phyloP scores from a whole-genome alignment of 2,888 invertebrate genomes.

The Agrotis puta region DNA sequence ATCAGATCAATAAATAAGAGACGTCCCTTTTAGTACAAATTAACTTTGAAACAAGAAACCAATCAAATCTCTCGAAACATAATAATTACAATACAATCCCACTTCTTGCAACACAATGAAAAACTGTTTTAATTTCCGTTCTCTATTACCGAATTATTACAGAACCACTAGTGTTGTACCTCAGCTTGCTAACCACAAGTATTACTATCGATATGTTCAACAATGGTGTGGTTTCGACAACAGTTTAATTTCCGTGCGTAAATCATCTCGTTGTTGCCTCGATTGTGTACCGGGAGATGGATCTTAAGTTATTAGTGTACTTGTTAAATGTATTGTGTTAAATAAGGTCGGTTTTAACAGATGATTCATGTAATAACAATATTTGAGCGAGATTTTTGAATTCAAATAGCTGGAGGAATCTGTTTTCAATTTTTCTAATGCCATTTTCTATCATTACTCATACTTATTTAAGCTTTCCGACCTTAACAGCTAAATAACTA shows the following conservation, averaged over 20 bases:
- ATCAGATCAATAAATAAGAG: background rate
- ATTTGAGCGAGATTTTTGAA: background rate
- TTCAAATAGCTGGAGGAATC: too few species aligned
- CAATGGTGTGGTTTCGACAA: conserved; percentile 59
- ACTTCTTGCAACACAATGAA: conserved; percentile 16
- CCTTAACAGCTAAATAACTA: too few species aligned
- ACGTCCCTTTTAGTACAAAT: background rate
- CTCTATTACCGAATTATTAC: conserved; percentile 11
- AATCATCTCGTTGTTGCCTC: conserved; percentile 60
- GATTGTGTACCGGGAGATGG: conserved; percentile 40
- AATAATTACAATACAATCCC: background rate
- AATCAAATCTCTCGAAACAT: conserved; percentile 1
- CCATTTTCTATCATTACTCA: too few species aligned
- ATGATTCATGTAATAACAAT: background rate
- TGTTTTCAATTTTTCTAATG: too few species aligned
- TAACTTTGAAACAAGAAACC: background rate
- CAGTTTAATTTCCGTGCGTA: conserved; percentile 69
- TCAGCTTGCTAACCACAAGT: conserved; percentile 20
- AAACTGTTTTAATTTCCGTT: conserved; percentile 48
- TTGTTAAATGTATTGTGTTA: background rate
- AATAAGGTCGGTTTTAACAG: background rate
- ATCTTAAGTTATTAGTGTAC: conserved; percentile 3
- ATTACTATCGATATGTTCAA: conserved; percentile 35
- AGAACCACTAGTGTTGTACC: conserved; percentile 25
- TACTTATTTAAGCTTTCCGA: too few species aligned